A percentile compares a stretch with the other conserved stretches of the same genome.
phyloP scores from a whole-genome alignment of 2,888 invertebrate genomes.

The Pammene fasciana region DNA sequence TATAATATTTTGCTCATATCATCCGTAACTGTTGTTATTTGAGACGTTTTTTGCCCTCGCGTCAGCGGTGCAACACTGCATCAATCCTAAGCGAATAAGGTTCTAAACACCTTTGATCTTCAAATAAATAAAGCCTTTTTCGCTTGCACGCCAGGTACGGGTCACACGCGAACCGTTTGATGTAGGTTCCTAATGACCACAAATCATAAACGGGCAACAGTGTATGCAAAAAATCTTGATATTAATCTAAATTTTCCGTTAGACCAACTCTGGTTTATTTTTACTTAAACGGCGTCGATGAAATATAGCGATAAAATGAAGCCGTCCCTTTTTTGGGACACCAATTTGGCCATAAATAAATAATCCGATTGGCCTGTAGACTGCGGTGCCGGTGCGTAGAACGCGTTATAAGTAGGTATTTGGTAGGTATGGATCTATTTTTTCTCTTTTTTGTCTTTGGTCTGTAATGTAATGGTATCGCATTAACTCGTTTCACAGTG shows the following conservation, averaged over 20 bases:
- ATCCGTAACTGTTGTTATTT: slow-evolving; percentile 49
- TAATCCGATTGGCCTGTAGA: slow-evolving; percentile 50
- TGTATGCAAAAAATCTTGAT: slow-evolving; percentile 64
- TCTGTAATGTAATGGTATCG: slow-evolving; percentile 55
- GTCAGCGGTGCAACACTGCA: slow-evolving; percentile 39
- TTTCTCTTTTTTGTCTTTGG: neutral
- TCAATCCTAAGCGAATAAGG: neutral
- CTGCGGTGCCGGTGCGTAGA: neutral
- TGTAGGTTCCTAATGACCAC: slow-evolving; percentile 71
- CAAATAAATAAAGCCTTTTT: slow-evolving; percentile 1
- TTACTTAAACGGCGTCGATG: slow-evolving; percentile 60
- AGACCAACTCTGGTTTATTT: slow-evolving; percentile 59
- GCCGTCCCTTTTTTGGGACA: slow-evolving; percentile 56
- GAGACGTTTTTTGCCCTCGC: slow-evolving; percentile 46
- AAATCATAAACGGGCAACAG: slow-evolving; percentile 66
- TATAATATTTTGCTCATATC: slow-evolving; percentile 67
- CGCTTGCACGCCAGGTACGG: slow-evolving; percentile 51
- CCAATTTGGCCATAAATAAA: slow-evolving; percentile 70
- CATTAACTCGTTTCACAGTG: slow-evolving; percentile 65
- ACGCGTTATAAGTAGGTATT: neutral
- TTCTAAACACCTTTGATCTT: neutral
- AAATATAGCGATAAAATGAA: slow-evolving; percentile 60
- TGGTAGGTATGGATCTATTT: neutral
- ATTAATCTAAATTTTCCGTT: slow-evolving; percentile 75
- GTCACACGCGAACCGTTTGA: slow-evolving; percentile 70